Conservation (phyloP, 2,888 invertebrate species). For the Cerceris rybyensis region DNA sequence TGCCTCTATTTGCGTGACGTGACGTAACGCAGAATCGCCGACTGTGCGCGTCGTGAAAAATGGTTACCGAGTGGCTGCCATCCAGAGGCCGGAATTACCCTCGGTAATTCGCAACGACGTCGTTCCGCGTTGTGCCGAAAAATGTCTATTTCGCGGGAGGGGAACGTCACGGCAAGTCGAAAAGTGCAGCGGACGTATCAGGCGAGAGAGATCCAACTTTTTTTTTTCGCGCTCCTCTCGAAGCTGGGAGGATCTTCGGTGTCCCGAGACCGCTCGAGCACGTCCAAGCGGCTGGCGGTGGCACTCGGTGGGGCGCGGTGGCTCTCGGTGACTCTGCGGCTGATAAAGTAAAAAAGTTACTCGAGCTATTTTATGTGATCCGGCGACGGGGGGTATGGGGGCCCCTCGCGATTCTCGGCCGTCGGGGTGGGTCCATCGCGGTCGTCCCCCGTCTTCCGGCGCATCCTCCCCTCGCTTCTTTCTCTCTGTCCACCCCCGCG, state of each 20-base stretch:
- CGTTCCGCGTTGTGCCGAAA: slow-evolving; percentile 43
- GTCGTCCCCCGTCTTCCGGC: background rate
- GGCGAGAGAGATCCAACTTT: too few relatives aligned
- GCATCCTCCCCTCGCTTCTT: slow-evolving; percentile 26
- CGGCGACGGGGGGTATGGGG: slow-evolving; percentile 52
- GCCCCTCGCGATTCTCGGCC: slow-evolving; percentile 43
- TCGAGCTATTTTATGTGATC: slow-evolving; percentile 66
- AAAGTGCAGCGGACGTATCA: too few relatives aligned
- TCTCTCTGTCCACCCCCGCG: slow-evolving; percentile 35
- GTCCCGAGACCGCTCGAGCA: background rate
- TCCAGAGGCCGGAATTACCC: slow-evolving; percentile 13
- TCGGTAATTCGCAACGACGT: slow-evolving; percentile 43
- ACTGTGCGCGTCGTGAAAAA: slow-evolving; percentile 30
- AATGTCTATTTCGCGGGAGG: too few relatives aligned
- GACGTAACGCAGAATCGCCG: background rate
- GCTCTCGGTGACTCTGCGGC: slow-evolving; percentile 28
- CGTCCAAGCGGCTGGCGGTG: background rate
- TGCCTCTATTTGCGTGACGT: background rate
- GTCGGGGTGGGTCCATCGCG: slow-evolving; percentile 27
- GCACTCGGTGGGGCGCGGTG: slow-evolving; percentile 40
- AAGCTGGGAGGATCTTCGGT: too few relatives aligned
- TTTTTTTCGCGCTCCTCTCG: background rate
- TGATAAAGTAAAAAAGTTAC: slow-evolving; percentile 71
- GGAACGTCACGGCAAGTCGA: too few relatives aligned
- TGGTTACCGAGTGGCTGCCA: slow-evolving; percentile 10